Conservation (phyloP, 2,113 vertebrate genomes). For the Amblyopsis rosae region DNA sequence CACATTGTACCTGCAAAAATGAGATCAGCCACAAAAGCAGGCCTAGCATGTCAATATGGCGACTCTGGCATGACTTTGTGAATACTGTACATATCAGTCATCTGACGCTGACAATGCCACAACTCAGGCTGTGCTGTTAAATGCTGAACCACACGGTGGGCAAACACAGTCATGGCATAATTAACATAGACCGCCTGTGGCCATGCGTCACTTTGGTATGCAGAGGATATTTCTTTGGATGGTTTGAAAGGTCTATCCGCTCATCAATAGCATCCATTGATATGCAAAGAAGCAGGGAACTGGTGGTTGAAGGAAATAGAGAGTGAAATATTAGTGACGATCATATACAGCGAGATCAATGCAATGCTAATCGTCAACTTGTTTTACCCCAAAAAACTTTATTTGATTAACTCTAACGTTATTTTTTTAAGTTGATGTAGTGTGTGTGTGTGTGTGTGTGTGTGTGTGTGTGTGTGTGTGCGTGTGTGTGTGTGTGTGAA, state of each 20-base stretch:
- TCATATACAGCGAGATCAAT: background rate
- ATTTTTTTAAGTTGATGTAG: no score
- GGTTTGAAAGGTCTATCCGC: background rate
- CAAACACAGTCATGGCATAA: slow-evolving; percentile 24
- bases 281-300: background rate
- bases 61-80: slow-evolving; percentile 19
- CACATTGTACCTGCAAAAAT: no score
- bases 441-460: background rate
- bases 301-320: background rate
- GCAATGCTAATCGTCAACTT: no score
- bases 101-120: slow-evolving; percentile 43
- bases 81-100: slow-evolving; percentile 18
- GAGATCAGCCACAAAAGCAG: no score
- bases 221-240: background rate
- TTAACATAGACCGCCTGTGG: slow-evolving; percentile 12
- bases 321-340: background rate
- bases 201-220: slow-evolving; percentile 10
- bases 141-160: slow-evolving; percentile 15
- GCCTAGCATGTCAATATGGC: background rate
- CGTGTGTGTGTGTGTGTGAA: background rate
- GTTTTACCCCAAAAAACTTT: background rate
- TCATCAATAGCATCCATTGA: background rate
- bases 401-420: background rate
- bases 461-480: slow-evolving; percentile 3
- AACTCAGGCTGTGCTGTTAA: slow-evolving; percentile 40